Base-by-base conservation (phyloP, 2,113 vertebrate species). In the Uria aalge region DNA sequence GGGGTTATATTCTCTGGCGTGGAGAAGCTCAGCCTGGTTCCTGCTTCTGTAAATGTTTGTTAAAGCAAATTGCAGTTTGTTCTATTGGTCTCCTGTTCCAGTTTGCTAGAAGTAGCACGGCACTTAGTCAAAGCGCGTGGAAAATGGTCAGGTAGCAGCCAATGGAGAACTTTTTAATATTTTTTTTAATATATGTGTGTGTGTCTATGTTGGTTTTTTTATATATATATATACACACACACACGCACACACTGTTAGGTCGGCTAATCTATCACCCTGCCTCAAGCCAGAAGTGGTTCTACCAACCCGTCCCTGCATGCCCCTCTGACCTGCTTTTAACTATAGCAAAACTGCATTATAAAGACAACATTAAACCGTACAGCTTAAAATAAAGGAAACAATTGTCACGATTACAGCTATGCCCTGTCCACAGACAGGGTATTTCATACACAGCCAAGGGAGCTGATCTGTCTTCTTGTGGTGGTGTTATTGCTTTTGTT, bases 171-270 rank as follows among this genome's bases (percentile, higher is more conserved):
- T 15, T 60, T 2, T 26, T 5, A 8, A 10, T 48, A 24, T 53
- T 10, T 40, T 10, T 16, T 9, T 17, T 13, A 1, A 1, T 16
- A 9, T 38, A 2, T 20, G 8, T 16, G 24, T 32, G 4, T 14
- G 9, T 26, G 34, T 19, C 12, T 41, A 27, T 21, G 16, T 62
- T 64, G 45, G 4, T 64, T 13, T 41, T 63, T 29, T 40, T 17
- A 62, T 5, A 29, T 3, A 40, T 2, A 45, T 1, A 19, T 5
- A 55, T 0, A 55, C 5, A 23, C 5, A 41, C 41, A 40, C 9
- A 53, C 9, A 29, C 5, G 45, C 1, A 48, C 8, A 15, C 12
- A 5, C 11, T 26, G 36, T 36, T 40, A 60, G 63, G 41, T n/a
- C 50, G 80, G 62, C 21, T 68, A 2, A 62, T 50, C 40, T 20